Evolutionary conservation across 1,140 invertebrate species (phyloP).

Genomic region (Temnothorax longispinosus): DNA sequence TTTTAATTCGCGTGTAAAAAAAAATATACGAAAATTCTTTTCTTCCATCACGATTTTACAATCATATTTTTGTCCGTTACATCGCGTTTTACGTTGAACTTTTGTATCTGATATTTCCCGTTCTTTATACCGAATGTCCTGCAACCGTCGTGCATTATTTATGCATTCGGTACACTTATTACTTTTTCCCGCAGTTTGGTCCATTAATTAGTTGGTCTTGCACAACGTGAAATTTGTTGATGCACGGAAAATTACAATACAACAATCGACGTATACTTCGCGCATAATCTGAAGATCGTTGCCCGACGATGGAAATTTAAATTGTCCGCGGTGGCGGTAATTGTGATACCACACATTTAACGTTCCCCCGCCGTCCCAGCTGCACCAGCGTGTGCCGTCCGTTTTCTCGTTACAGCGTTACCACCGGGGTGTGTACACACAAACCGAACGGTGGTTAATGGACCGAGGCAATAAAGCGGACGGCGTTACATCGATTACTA

Average conservation of each 20-base stretch:
- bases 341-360: conserved; percentile 55
- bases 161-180: neutral
- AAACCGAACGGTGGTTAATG: conserved; percentile 58
- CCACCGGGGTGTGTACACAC: conserved; percentile 50
- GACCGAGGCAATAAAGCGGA: conserved; percentile 68
- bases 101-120: conserved; percentile 20
- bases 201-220: neutral
- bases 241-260: neutral
- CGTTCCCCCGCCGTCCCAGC: neutral
- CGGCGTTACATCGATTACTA: conserved; percentile 74
- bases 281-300: neutral
- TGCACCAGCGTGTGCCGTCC: conserved; percentile 7
- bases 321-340: conserved; percentile 28
- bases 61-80: conserved; percentile 1
- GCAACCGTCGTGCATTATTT: neutral
- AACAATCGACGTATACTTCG: neutral
- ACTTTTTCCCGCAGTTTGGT: neutral
- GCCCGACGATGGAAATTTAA: neutral
- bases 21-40: conserved; percentile 14
- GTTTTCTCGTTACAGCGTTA: conserved; percentile 43
- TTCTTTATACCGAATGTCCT: neutral
- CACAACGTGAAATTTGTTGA: too few species aligned
- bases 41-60: neutral
- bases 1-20: conserved; percentile 39
- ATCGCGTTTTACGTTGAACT: neutral